Conservation (phyloP, 2,797 vertebrate species). For the Hypotaenidia okinawae region DNA sequence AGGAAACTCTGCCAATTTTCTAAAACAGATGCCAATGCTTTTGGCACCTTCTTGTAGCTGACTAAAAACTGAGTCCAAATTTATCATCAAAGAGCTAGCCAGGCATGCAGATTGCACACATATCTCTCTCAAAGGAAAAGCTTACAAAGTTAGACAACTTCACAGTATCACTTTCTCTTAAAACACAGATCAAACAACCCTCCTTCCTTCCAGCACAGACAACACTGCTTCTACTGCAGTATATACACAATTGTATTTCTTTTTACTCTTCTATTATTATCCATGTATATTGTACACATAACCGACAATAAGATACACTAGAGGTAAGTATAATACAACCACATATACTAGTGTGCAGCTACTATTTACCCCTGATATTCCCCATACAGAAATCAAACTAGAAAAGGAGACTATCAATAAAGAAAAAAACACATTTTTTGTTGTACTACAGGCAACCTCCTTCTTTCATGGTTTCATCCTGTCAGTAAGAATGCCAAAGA, state of each 20-base stretch:
- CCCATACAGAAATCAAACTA: background rate
- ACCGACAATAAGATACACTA: background rate
- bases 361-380: background rate
- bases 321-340: background rate
- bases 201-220: conserved; percentile 46
- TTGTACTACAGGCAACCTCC: background rate
- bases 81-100: conserved; percentile 65
- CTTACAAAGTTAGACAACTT: conserved; percentile 66
- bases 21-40: conserved; percentile 36
- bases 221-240: conserved; percentile 1
- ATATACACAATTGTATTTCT: conserved; percentile 3
- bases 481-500: background rate
- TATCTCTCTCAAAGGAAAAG: conserved; percentile 69
- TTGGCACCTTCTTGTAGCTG: conserved; percentile 51
- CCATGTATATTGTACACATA: background rate
- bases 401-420: background rate
- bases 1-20: conserved; percentile 50
- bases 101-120: conserved; percentile 53
- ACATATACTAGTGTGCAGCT: background rate
- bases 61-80: conserved; percentile 43
- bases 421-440: background rate
- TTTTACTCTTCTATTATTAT: conserved; percentile 16
- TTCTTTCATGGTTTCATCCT: background rate
- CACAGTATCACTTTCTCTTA: conserved; percentile 39
- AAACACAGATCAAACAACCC: conserved; percentile 57